These are phyloP conservation scores for Mactromeris polynyma DNA, from an alignment of 2,888 invertebrate species.

Conservation along the genomic window DNA sequence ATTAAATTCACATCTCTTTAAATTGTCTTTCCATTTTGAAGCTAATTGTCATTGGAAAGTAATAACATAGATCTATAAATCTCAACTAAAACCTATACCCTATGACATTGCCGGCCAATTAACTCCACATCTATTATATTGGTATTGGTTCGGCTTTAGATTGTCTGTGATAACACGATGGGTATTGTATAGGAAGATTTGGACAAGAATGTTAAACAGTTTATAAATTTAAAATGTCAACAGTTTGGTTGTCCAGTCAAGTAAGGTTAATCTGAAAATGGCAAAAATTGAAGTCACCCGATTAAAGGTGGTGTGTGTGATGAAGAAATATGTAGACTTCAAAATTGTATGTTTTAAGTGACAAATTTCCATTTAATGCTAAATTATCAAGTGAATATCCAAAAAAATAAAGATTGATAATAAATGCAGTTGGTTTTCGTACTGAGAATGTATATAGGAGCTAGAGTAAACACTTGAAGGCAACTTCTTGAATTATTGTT, in stretches of 20 bases:
- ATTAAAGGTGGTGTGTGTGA: not conserved
- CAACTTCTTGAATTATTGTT: too few relatives aligned
- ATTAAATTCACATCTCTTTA: not conserved
- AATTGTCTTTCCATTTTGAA: not conserved
- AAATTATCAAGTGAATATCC: too few relatives aligned
- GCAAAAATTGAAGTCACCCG: not conserved
- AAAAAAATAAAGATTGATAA: too few relatives aligned
- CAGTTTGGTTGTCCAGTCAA: not conserved
- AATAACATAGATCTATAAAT: not conserved
- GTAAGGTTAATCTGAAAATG: not conserved
- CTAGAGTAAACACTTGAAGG: too few relatives aligned
- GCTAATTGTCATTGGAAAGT: not conserved
- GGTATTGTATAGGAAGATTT: constrained; percentile 14
- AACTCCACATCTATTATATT: not conserved
- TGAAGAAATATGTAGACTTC: too few relatives aligned
- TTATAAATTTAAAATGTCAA: not conserved
- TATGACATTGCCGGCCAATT: not conserved
- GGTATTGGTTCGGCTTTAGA: not conserved
- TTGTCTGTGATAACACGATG: not conserved
- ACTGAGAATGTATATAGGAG: too few relatives aligned
- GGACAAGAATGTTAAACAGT: not conserved
- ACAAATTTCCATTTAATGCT: too few relatives aligned
- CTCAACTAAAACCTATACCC: not conserved
- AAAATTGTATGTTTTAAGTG: too few relatives aligned
- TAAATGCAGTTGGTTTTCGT: too few relatives aligned